Base-by-base conservation (phyloP, 2,113 vertebrate genomes). In the Apodemus sylvaticus region DNA sequence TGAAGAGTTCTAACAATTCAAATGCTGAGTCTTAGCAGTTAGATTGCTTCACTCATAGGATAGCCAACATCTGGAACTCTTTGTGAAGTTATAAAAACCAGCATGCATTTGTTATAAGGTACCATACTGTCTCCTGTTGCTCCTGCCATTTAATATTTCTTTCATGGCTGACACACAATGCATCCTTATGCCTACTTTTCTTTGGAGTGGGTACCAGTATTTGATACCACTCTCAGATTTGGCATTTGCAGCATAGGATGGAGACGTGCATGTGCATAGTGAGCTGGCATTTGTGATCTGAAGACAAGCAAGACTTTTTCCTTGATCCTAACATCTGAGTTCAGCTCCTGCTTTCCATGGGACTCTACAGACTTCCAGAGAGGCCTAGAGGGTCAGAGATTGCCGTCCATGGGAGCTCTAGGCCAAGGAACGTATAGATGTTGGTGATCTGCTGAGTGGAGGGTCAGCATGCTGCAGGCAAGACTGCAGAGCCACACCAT, bases 211-310 rank as follows among this genome's bases (percentile, higher is more conserved):
- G 29, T 2, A 34, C 36, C 53, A 29, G 34, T 82, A n/a, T 22
- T 89, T 87, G 87, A 13, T 88, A 68, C 42, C 71, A 93, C 73
- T 93, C 68, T 93, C 79, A 5, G 31, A 31, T 91, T 68, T 66
- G 95, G 17, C 66, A 1, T 93, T 81, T 64, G 86, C 71, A 68
- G 22, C 60, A 29, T 11, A 36, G 53, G 71, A 91, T 94, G 93
- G n/a, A 39, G 31, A 90, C 48, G 22, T 93, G 90, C 89, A 22
- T n/a, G 1, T 39, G 42, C 2, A 31, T 24, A 68, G 34, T 89
- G 12, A 42, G 51, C 1, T 78, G 73, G 76, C 70, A 24, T 48
- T 87, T n/a, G 68, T 66, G 7, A 13, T 90, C 87, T 90, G 22
- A 77, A 94, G 92, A 64, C 82, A 19, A 48, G 12, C 39, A 36